A percentile compares a stretch with the other conserved stretches of the same genome.
Evolutionary conservation across 2,888 invertebrate genomes (phyloP).

Genomic region (Mongoloraphidia duomilia): DNA sequence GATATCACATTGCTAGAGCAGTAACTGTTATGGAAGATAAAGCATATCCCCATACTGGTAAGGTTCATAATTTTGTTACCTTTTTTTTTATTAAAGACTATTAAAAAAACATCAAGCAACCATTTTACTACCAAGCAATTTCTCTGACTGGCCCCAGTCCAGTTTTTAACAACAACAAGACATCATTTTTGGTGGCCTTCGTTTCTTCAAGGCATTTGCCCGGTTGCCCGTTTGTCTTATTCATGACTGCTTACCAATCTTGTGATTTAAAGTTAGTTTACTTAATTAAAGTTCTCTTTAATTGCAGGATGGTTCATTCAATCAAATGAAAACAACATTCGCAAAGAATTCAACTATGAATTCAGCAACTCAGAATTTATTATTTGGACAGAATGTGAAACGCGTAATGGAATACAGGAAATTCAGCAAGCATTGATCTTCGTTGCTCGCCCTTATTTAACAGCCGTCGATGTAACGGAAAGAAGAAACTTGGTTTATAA

Average conservation of each 20-base stretch:
- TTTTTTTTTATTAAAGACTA: not conserved
- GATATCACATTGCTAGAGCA: slow-evolving; percentile 76
- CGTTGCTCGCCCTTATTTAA: slow-evolving; percentile 61
- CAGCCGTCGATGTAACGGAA: slow-evolving; percentile 74
- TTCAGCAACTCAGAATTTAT: slow-evolving; percentile 60
- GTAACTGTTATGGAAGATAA: slow-evolving; percentile 78
- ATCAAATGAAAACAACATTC: slow-evolving; percentile 57
- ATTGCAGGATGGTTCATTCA: slow-evolving; percentile 67
- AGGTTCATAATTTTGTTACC: slow-evolving; percentile 14
- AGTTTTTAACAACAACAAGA: slow-evolving; percentile 1
- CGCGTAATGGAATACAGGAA: slow-evolving; percentile 42
- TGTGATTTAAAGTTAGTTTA: no score
- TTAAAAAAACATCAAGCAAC: not conserved
- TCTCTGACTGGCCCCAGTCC: not conserved
- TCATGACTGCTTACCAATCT: no score
- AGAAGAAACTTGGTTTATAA: slow-evolving; percentile 79
- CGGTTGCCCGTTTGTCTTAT: no score
- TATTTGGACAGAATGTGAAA: slow-evolving; percentile 74
- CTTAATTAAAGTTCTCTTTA: not conserved
- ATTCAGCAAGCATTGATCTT: slow-evolving; percentile 56
- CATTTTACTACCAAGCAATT: not conserved
- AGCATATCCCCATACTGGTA: slow-evolving; percentile 72
- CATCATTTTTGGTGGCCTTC: no score
- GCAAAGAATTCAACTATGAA: slow-evolving; percentile 73
- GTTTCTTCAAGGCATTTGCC: no score